phyloP scores from a whole-genome alignment of 2,113 vertebrate genomes.

The Corvus cornix region DNA sequence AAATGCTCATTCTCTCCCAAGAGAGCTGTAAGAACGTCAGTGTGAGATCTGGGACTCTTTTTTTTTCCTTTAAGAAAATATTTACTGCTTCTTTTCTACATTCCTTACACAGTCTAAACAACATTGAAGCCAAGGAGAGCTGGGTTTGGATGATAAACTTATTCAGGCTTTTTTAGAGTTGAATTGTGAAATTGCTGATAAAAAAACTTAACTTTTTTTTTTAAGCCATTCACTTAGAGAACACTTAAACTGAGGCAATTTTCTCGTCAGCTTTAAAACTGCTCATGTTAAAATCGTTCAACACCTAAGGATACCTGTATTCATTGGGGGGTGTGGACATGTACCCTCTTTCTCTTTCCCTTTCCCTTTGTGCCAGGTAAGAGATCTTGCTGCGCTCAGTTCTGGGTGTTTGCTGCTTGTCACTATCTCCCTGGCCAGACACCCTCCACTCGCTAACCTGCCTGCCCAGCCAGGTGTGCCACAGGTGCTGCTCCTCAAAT shows the following conservation, averaged over 20 bases:
- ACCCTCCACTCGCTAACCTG: accelerated
- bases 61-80: constrained; percentile 30
- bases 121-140: background rate
- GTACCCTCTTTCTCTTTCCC: background rate
- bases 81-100: constrained; percentile 44
- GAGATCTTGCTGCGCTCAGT: background rate
- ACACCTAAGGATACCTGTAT: background rate
- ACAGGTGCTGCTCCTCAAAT: background rate
- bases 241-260: background rate
- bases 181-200: background rate
- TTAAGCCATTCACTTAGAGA: background rate
- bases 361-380: background rate
- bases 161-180: background rate
- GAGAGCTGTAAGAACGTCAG: background rate
- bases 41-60: background rate
- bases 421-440: background rate
- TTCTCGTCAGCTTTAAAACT: background rate
- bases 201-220: background rate
- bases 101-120: constrained; percentile 42
- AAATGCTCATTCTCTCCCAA: background rate
- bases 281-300: background rate
- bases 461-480: background rate
- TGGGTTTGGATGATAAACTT: background rate
- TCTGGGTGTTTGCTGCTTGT: background rate
- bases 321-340: background rate